Percentiles rank a stretch among this genome's conserved stretches.
These are phyloP conservation scores for Drosophila sordidapex DNA, from an alignment of 2,888 invertebrate genomes.

Conservation along the genomic window DNA sequence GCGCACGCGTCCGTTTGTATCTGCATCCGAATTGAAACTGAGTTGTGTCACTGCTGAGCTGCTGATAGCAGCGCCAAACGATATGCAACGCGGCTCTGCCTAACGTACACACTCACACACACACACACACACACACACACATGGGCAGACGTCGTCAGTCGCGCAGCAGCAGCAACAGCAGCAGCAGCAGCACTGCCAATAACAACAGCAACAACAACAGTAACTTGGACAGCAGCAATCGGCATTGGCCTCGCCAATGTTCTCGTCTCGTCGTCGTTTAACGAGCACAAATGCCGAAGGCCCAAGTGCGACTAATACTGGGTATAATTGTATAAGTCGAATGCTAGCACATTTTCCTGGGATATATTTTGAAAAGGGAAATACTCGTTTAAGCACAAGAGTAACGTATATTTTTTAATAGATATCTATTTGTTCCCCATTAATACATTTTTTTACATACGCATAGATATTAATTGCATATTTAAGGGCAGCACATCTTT, in stretches of 20 bases:
- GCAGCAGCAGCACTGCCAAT: constrained; percentile 10
- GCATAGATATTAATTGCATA: not conserved
- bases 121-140: not conserved
- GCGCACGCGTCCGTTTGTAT: constrained; percentile 74
- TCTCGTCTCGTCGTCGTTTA: constrained; percentile 4
- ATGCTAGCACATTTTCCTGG: not conserved
- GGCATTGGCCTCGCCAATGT: constrained; percentile 12
- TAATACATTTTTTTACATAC: not conserved
- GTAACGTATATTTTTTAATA: not conserved
- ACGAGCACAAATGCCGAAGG: constrained; percentile 8
- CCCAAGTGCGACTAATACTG: constrained; percentile 6
- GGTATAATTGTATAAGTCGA: constrained; percentile 18
- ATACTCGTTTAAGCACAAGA: not conserved
- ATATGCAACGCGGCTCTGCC: constrained; percentile 65
- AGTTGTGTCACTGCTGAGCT: constrained; percentile 65
- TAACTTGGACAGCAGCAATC: constrained; percentile 19
- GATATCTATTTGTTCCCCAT: not conserved
- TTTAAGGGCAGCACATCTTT: not conserved
- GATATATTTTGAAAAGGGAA: constrained; percentile 8
- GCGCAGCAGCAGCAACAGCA: constrained; percentile 68
- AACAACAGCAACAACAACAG: constrained; percentile 29
- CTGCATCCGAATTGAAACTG: constrained; percentile 82
- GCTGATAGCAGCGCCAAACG: constrained; percentile 69
- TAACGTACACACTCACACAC: not conserved
- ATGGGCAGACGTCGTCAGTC: constrained; percentile 39